Evolutionary conservation across 2,888 invertebrate species (phyloP).

Genomic region (Trachelus tabidus): DNA sequence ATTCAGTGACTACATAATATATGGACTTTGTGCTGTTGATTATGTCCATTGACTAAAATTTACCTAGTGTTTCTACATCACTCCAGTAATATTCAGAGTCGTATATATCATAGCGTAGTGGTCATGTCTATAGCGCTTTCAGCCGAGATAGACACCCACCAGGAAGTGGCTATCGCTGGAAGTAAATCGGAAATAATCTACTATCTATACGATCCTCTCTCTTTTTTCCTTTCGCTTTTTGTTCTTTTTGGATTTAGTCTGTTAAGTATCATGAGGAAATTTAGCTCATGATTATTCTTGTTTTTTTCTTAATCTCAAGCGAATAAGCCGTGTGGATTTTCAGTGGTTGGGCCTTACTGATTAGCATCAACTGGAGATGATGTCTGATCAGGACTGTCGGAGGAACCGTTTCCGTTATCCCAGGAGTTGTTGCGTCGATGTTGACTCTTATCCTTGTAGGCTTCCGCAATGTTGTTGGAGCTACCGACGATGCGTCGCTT

Average conservation of each 20-base stretch:
- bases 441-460: conserved; percentile 58
- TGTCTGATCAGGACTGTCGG: conserved; percentile 45
- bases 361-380: conserved; percentile 44
- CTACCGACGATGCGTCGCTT: conserved; percentile 73
- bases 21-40: not conserved
- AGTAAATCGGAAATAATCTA: not conserved
- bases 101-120: not conserved
- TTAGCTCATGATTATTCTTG: not conserved
- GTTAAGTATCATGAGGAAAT: not conserved
- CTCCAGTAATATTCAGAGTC: not conserved
- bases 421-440: conserved; percentile 60
- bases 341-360: conserved; percentile 30
- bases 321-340: conserved; percentile 11
- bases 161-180: not conserved
- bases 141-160: not conserved
- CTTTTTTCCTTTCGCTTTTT: not conserved
- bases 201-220: not conserved
- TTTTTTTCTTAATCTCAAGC: not conserved
- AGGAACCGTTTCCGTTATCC: conserved; percentile 54
- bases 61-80: not conserved
- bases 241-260: not conserved
- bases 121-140: not conserved
- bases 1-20: not conserved
- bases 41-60: not conserved
- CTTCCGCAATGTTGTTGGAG: conserved; percentile 62